These are phyloP conservation scores for Coptodon rendalli DNA, from an alignment of 2,113 vertebrate species.

Conservation along the genomic window DNA sequence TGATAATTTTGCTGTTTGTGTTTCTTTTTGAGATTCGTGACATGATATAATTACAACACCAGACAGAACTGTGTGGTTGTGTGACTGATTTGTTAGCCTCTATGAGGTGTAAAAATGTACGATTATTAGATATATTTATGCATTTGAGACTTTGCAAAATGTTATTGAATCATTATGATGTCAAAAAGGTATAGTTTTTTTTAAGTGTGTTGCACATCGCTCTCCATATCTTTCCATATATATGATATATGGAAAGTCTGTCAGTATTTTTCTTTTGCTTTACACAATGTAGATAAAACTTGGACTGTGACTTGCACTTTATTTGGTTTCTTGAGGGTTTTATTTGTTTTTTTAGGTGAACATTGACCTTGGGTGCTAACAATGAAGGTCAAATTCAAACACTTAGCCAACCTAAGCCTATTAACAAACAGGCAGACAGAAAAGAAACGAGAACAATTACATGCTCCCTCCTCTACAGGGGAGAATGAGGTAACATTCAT, in stretches of 20 bases:
- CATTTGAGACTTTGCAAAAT: not conserved
- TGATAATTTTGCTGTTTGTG: not conserved
- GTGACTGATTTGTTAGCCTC: not conserved
- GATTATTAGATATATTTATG: not conserved
- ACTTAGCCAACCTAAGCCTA: too few relatives aligned
- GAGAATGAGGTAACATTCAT: too few relatives aligned
- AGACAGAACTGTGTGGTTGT: rapidly evolving
- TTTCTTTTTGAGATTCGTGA: not conserved
- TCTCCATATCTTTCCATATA: not conserved
- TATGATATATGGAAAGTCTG: not conserved
- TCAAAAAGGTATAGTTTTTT: not conserved
- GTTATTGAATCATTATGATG: not conserved
- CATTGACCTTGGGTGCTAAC: too few relatives aligned
- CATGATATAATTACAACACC: not conserved
- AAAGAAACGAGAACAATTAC: too few relatives aligned
- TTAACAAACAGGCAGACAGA: too few relatives aligned
- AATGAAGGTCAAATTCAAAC: too few relatives aligned
- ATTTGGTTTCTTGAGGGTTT: not conserved
- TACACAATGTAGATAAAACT: not conserved
- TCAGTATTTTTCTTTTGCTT: not conserved
- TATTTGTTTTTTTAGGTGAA: not conserved
- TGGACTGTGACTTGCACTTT: not conserved
- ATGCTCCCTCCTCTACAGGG: too few relatives aligned
- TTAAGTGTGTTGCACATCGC: not conserved
- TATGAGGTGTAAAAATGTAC: not conserved